A percentile compares a stretch with the other conserved stretches of the same genome.
These are phyloP conservation scores for Operophtera brumata DNA, from an alignment of 2,888 invertebrate genomes.

Conservation along the genomic window DNA sequence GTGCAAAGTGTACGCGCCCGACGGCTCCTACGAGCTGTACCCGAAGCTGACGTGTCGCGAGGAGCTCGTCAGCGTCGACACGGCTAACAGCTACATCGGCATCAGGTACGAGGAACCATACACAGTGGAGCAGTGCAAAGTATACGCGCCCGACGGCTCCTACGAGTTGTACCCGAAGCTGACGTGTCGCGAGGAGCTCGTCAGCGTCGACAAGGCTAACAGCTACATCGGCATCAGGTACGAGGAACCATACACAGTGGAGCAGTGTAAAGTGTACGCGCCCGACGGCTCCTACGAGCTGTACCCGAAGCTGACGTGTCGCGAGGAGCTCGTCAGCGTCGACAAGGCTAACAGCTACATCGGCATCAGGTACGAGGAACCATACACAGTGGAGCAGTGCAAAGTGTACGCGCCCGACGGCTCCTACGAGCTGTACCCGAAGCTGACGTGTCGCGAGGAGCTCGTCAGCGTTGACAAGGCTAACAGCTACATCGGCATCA, in stretches of 20 bases:
- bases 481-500: conserved; percentile 87
- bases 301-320: conserved; percentile 87
- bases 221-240: conserved; percentile 87
- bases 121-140: conserved; percentile 91
- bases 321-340: conserved; percentile 83
- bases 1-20: conserved; percentile 90
- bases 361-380: no score
- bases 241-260: conserved; percentile 86
- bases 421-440: conserved; percentile 85
- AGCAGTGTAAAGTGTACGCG: conserved; percentile 91
- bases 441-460: conserved; percentile 84
- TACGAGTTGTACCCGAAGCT: conserved; percentile 86
- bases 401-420: conserved; percentile 91
- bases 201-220: conserved; percentile 84
- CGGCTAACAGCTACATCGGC: conserved; percentile 87
- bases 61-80: conserved; percentile 82
- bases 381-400: conserved; percentile 90
- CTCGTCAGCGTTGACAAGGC: conserved; percentile 82
- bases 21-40: conserved; percentile 84
- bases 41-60: conserved; percentile 86
- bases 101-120: no score
- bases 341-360: conserved; percentile 85
- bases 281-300: conserved; percentile 84
- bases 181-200: conserved; percentile 83
- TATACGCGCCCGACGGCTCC: conserved; percentile 87